These are phyloP conservation scores for Actinernus sp. DNA, from an alignment of 92 coral and sea anemone genomes.

Conservation along the genomic window DNA sequence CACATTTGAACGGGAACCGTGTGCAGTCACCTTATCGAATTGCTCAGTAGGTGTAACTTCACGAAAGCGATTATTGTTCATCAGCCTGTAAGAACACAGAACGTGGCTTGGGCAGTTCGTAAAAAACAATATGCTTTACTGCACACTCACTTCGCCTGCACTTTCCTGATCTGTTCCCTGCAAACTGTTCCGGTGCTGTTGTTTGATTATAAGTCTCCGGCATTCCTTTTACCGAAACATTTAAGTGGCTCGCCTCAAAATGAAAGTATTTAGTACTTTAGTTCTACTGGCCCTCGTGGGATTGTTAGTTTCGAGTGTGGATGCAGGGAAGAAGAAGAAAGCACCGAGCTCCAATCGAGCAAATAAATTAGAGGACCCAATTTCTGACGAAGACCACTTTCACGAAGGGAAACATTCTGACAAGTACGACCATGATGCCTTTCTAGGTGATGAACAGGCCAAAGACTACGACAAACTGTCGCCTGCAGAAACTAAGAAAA, in stretches of 20 bases:
- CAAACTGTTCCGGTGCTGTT: no score
- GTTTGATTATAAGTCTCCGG: no score
- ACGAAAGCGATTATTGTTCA: conserved; percentile 13
- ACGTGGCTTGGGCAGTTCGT: conserved; percentile 46
- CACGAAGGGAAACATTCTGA: conserved; percentile 49
- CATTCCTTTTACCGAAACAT: no score
- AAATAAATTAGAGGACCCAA: conserved; percentile 10
- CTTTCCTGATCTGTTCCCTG: no score
- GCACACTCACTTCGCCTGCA: no score
- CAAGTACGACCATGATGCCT: conserved; percentile 79
- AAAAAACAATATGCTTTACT: no score
- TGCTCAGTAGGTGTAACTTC: conserved; percentile 12
- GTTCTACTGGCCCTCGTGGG: no score
- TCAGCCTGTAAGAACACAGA: conserved; percentile 42
- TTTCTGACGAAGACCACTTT: conserved; percentile 48
- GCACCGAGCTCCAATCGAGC: conserved; percentile 13
- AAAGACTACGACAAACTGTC: conserved; percentile 37
- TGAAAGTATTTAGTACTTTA: no score
- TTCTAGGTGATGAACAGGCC: conserved; percentile 77
- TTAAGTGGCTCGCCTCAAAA: no score
- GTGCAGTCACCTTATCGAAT: conserved; percentile 17
- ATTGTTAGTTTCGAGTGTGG: not conserved
- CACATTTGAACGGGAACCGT: not conserved
- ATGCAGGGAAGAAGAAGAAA: conserved; percentile 11
- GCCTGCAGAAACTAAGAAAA: conserved; percentile 40